phyloP scores from a whole-genome alignment of 30 jellyfish, hydroid and myxozoan species.

The Hydractinia echinata region DNA sequence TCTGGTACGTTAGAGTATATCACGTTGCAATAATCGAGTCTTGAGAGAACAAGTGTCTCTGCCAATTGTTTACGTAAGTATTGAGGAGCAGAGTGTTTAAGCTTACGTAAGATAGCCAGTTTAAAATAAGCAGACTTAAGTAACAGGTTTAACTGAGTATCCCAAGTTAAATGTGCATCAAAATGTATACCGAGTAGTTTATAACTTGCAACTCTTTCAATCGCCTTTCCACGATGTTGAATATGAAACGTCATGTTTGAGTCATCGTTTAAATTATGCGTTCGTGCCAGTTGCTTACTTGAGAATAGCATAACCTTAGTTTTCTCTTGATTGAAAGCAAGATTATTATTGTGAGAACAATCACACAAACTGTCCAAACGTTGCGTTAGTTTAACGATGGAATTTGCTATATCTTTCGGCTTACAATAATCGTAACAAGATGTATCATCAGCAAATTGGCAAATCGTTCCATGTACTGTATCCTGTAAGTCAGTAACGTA shows the following conservation, averaged over 20 bases:
- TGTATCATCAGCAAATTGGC: constrained; percentile 6
- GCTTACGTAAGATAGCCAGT: constrained; percentile 10
- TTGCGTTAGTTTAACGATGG: neutral
- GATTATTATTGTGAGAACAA: neutral
- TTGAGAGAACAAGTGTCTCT: neutral
- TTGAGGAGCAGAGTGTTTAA: constrained; percentile 12
- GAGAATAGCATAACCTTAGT: constrained; percentile 1
- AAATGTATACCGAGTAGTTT: neutral
- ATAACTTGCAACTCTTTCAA: neutral
- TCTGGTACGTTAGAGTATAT: constrained; percentile 2
- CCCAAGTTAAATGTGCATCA: neutral
- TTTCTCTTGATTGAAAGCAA: neutral
- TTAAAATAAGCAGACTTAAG: neutral
- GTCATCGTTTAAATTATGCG: neutral
- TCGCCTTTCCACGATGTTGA: constrained; percentile 11
- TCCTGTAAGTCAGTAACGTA: too few species aligned
- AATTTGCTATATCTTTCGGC: neutral
- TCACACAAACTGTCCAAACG: neutral
- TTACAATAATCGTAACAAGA: neutral
- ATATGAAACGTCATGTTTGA: constrained; percentile 2
- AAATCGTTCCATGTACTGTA: neutral
- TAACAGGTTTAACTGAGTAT: neutral
- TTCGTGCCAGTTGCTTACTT: neutral
- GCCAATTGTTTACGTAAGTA: constrained; percentile 3
- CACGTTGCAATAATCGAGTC: constrained; percentile 11